phyloP scores from a whole-genome alignment of 2,888 invertebrate genomes.

The Campoplex nolae region DNA sequence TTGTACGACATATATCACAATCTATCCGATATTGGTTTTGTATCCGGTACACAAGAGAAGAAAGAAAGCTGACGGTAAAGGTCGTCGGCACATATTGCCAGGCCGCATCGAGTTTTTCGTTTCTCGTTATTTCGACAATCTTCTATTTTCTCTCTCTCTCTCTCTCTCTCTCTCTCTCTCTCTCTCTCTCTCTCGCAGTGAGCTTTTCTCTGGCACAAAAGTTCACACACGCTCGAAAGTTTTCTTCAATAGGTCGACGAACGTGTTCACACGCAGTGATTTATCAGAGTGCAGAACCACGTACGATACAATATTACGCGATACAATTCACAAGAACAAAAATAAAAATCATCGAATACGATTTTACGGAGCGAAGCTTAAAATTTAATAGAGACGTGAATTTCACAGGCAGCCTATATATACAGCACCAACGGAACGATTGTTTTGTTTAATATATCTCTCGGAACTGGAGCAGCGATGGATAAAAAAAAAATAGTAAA shows the following conservation, averaged over 20 bases:
- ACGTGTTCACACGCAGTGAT: constrained; percentile 33
- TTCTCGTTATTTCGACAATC: not conserved
- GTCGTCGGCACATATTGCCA: constrained; percentile 47
- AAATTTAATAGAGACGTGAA: constrained; percentile 35
- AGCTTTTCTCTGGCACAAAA: constrained; percentile 10
- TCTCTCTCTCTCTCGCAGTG: not conserved
- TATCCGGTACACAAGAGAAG: not conserved
- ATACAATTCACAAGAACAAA: not conserved
- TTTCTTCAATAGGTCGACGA: constrained; percentile 37
- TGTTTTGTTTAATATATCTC: constrained; percentile 4
- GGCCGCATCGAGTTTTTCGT: constrained; percentile 41
- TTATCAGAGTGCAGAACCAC: constrained; percentile 28
- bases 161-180: not conserved
- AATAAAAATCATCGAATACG: not conserved
- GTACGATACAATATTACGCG: not conserved
- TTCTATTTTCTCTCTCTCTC: constrained; percentile 10
- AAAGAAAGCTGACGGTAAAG: constrained; percentile 33
- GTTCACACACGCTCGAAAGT: constrained; percentile 28
- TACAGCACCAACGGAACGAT: not conserved
- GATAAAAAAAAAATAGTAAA: constrained; percentile 3
- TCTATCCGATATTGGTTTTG: not conserved
- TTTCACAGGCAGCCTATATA: not conserved
- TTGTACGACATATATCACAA: not conserved
- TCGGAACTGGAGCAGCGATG: constrained; percentile 1
- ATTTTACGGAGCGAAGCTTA: constrained; percentile 15